Evolutionary conservation across 2,797 vertebrate species (phyloP).

Genomic region (Erithacus rubecula): DNA sequence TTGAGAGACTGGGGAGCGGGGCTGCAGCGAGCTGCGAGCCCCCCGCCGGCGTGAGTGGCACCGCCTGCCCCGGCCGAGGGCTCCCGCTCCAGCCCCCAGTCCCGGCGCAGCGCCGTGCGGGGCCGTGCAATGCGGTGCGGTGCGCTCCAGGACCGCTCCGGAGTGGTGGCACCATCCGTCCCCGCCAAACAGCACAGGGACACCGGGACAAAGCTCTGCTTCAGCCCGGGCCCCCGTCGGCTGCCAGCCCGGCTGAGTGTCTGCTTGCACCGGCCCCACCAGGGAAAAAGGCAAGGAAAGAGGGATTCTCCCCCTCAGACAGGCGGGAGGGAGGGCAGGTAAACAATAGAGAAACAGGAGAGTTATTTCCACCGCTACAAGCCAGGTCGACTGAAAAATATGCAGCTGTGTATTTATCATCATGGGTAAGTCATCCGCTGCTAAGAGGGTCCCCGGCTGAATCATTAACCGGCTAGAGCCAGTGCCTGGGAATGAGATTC

Average conservation of each 20-base stretch:
- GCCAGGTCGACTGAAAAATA: neutral
- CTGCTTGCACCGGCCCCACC: neutral
- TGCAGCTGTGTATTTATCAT: neutral
- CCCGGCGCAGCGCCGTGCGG: neutral
- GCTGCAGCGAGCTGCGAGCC: slow-evolving; percentile 70
- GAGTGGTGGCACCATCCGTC: accelerated
- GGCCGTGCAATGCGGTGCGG: accelerated
- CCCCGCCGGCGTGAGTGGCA: slow-evolving; percentile 79
- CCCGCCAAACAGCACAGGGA: neutral
- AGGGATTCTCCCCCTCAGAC: too few relatives aligned
- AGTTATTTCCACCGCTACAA: neutral
- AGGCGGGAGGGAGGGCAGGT: neutral
- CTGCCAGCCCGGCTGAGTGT: too few relatives aligned
- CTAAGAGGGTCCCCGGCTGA: neutral
- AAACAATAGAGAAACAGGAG: neutral
- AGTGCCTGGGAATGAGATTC: neutral
- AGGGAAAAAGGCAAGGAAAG: neutral
- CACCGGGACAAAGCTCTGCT: neutral
- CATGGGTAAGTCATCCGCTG: neutral
- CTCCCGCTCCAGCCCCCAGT: neutral
- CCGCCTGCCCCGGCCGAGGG: slow-evolving; percentile 65
- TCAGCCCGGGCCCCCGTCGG: neutral
- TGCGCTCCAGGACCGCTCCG: accelerated
- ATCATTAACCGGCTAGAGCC: neutral
- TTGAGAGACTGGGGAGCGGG: slow-evolving; percentile 71